Evolutionary conservation across 2,888 invertebrate species (phyloP), one percentile per base, ranked within the genome.

Genomic region (Andrena trimmerana): DNA sequence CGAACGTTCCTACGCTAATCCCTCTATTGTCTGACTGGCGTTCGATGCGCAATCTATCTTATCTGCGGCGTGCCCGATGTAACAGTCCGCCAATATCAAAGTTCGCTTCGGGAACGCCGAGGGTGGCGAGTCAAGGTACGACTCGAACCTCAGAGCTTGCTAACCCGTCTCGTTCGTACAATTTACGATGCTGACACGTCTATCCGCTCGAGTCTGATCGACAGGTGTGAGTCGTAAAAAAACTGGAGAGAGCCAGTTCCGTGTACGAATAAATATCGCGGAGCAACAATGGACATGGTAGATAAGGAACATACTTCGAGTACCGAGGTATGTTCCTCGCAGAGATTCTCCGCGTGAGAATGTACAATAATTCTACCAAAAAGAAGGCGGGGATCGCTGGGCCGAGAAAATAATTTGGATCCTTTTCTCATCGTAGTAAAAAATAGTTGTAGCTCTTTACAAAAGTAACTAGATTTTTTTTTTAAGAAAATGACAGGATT

Each of bases 1-100:
- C 65, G 57, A 70, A 52, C n/a, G 27, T 10, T 54, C 31, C 10
- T 29, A 33, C 57, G 27, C 62, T 73, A 66, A 75, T 75, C 71
- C 24, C 62, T 24, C 13, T 42, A 68, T 80, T 84, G 77, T 78
- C 42, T 54, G 63, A 65, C 65, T 76, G 65, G 78, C 78, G 74
- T 72, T 78, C 72, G 52, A 42, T 48, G 62, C 54, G 63, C 62
- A 24, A 79, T 73, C 50, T 62, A 62, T 63, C 72, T 77, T 80
- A 80, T 78, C 75, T 27, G 57, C 52, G 5, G 5, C 10, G 10
- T 33, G 3, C 7, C 3, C 24, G 68, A 62, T 60, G 66, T 67
- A 62, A 70, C 73, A 60, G 16, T 33, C 70, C 62, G 36, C 54
- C 42, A 48, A 54, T 60, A 73, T 24, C 70, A 42, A 48, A 62